Evolutionary conservation across 2,797 vertebrate species (phyloP).

Genomic region (Thunnus albacares): DNA sequence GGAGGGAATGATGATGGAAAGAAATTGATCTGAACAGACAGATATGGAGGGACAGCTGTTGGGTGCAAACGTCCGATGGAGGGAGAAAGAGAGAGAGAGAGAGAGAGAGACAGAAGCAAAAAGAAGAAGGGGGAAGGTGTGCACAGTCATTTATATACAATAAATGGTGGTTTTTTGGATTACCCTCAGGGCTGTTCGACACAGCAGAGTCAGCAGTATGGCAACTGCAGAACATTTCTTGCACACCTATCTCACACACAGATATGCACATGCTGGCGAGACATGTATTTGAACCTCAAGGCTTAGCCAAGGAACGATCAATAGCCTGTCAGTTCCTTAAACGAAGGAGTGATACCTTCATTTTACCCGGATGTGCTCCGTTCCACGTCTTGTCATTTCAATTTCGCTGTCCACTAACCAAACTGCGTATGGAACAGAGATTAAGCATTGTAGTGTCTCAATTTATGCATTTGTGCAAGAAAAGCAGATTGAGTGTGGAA

Average conservation of each 20-base stretch:
- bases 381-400: constrained; percentile 56
- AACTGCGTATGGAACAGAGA: constrained; percentile 36
- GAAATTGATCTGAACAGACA: constrained; percentile 45
- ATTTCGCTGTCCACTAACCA: constrained; percentile 34
- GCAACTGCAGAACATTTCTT: constrained; percentile 30
- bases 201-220: constrained; percentile 59
- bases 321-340: constrained; percentile 52
- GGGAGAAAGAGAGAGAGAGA: constrained; percentile 13
- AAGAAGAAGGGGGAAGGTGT: constrained; percentile 1
- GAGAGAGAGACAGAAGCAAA: constrained; percentile 16
- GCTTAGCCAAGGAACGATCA: constrained; percentile 47
- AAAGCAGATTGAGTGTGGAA: constrained; percentile 48
- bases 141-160: constrained; percentile 44
- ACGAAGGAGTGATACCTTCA: constrained; percentile 56
- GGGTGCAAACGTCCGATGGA: constrained; percentile 17
- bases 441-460: constrained; percentile 46
- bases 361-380: constrained; percentile 41
- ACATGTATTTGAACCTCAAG: constrained; percentile 31
- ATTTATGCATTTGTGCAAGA: constrained; percentile 42
- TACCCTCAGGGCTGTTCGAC: constrained; percentile 40
- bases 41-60: constrained; percentile 57
- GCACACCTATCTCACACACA: constrained; percentile 8
- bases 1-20: constrained; percentile 27
- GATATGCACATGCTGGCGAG: constrained; percentile 8
- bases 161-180: constrained; percentile 50